These are phyloP conservation scores for Microcebus tavaratra DNA, from an alignment of 2,113 vertebrate genomes.

Conservation along the genomic window DNA sequence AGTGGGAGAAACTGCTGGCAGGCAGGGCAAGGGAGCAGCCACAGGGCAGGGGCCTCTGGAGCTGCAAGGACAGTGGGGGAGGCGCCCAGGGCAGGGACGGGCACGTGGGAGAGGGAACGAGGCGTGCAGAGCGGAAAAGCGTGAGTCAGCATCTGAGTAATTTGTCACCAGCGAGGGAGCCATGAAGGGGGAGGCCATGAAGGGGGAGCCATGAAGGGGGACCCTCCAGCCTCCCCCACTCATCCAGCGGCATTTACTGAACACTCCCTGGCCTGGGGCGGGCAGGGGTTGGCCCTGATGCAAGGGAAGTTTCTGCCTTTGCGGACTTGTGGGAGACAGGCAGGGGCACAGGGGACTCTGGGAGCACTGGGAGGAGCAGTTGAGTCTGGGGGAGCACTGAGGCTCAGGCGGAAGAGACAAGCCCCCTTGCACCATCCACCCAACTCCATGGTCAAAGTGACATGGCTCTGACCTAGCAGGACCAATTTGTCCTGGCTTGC, in stretches of 20 bases:
- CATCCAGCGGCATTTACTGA: not conserved
- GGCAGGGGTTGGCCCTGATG: not conserved
- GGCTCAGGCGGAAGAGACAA: not conserved
- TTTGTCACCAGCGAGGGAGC: rapidly evolving
- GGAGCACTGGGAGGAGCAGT: not conserved
- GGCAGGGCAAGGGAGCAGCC: not conserved
- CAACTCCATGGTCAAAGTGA: rapidly evolving
- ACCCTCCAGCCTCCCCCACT: too few species aligned
- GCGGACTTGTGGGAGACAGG: not conserved
- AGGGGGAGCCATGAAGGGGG: too few species aligned
- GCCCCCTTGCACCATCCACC: rapidly evolving
- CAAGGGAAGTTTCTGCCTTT: not conserved
- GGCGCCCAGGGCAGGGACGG: not conserved
- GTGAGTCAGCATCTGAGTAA: not conserved
- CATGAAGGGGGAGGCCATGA: not conserved
- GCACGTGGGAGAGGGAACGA: not conserved
- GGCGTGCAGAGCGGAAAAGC: not conserved
- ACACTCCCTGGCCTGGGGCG: rapidly evolving
- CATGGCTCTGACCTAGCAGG: not conserved
- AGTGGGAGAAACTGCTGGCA: not conserved
- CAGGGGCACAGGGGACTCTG: not conserved
- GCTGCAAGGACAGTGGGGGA: not conserved
- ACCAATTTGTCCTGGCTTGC: not conserved
- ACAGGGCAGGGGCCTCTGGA: not conserved
- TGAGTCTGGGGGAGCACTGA: not conserved